These are phyloP conservation scores for Thera obeliscata DNA, from an alignment of 2,888 invertebrate species.

Conservation along the genomic window DNA sequence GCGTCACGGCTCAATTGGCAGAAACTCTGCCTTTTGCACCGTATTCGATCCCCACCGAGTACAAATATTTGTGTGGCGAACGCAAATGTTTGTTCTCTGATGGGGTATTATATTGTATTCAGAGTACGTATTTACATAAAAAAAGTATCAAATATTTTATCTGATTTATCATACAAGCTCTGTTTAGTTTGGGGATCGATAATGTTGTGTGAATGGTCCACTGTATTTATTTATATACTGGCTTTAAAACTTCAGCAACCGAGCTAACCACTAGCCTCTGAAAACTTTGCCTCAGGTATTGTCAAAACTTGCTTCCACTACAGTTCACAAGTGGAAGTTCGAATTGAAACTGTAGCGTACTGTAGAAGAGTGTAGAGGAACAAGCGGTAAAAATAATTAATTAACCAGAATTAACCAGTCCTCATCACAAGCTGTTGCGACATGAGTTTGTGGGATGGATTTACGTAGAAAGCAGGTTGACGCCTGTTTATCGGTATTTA, in stretches of 20 bases:
- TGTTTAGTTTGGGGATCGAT: too few species aligned
- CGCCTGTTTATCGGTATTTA: neutral
- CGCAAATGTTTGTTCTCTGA: too few species aligned
- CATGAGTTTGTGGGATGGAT: constrained; percentile 4
- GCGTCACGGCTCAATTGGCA: too few species aligned
- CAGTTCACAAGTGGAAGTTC: constrained; percentile 12
- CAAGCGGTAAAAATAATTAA: constrained; percentile 39
- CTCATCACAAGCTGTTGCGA: constrained; percentile 24
- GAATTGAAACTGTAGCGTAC: constrained; percentile 2
- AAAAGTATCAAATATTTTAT: too few species aligned
- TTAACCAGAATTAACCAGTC: constrained; percentile 33
- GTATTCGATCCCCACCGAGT: too few species aligned
- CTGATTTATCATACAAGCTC: too few species aligned
- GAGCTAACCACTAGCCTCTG: neutral
- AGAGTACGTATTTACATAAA: too few species aligned
- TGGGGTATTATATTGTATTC: too few species aligned
- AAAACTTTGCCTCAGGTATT: neutral
- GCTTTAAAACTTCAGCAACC: neutral
- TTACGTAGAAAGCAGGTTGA: constrained; percentile 7
- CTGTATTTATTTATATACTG: neutral
- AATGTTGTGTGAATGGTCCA: too few species aligned
- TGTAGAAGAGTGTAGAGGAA: constrained; percentile 10
- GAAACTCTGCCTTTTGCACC: too few species aligned
- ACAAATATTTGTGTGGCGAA: too few species aligned
- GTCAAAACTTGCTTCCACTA: neutral